Evolutionary conservation across 2,888 invertebrate genomes (phyloP), one percentile per base, ranked within the genome.

Genomic region (Hydropsyche betteni): DNA sequence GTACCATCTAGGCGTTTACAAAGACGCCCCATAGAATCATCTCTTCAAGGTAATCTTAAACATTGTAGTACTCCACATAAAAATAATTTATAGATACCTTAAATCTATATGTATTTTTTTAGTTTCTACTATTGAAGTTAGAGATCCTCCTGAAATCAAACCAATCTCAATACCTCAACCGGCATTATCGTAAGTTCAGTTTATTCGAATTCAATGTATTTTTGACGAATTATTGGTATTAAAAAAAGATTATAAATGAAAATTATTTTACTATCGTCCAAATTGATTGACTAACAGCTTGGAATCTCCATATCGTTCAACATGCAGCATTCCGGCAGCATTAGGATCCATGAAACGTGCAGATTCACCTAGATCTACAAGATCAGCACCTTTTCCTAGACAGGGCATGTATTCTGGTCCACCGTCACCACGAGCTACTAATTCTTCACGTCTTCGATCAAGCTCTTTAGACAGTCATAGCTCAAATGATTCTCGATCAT

Each of bases 391-490:
- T 79, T 79, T 79, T 75, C 79, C 79, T 16, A 75, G 79, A 8
- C 91, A 93, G 79, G 94, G 94, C 7, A 88, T 94, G 74, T 95
- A 94, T 85, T 88, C 89, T 73, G 87, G 90, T 3, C 92, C 92
- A 4, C 92, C 94, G 80, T 93, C 94, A 84, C 95, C 95, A 76
- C 89, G 94, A 64, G 94, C 94, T 50, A 80, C 79, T 75, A 81
- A 82, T 79, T 82, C 83, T 76, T 84, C 85, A 33, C 87, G 91
- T 76, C 89, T 89, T 81, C 87, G 92, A 81, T 94, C 94, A 75
- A 94, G 94, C 80, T 93, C 93, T 1, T 93, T 95, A 38, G 96
- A 96, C 85, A 95, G 95, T 82, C 95, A 95, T 85, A 95, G 95
- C 84, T 95, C 95, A 38, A 94, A 93, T 80, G 96, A 96, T 83